Evolutionary conservation across 2,797 vertebrate genomes (phyloP).

Genomic region (Anniella stebbinsi): DNA sequence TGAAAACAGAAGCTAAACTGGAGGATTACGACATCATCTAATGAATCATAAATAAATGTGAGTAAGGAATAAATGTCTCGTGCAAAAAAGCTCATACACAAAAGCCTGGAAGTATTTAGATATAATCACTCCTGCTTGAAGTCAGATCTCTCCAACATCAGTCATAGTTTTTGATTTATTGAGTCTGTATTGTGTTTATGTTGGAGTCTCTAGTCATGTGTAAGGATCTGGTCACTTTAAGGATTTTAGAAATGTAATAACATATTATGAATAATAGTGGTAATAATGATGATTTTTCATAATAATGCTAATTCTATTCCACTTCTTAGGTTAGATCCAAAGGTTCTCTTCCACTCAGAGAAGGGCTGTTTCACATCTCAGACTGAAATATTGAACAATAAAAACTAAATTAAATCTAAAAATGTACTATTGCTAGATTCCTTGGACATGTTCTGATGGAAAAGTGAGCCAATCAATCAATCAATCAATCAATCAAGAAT

Average conservation of each 20-base stretch:
- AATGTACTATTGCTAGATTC: neutral
- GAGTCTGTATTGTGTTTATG: neutral
- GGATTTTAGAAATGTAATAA: neutral
- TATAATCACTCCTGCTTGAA: neutral
- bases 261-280: neutral
- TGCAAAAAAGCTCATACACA: neutral
- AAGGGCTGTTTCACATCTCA: neutral
- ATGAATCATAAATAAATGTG: too few relatives aligned
- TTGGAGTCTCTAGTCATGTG: neutral
- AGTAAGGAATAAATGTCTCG: too few relatives aligned
- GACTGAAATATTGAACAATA: too few relatives aligned
- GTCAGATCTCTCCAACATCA: neutral
- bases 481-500: neutral
- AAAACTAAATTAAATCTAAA: neutral
- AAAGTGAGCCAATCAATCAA: neutral
- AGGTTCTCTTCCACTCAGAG: neutral
- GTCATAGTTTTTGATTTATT: neutral
- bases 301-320: neutral
- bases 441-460: neutral
- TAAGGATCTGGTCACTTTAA: neutral
- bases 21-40: too few relatives aligned
- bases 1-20: too few relatives aligned
- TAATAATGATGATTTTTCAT: neutral
- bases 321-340: neutral
- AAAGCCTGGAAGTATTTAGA: neutral